These are phyloP conservation scores for Myotis lucifugus DNA, from an alignment of 2,113 vertebrate species.

Conservation along the genomic window DNA sequence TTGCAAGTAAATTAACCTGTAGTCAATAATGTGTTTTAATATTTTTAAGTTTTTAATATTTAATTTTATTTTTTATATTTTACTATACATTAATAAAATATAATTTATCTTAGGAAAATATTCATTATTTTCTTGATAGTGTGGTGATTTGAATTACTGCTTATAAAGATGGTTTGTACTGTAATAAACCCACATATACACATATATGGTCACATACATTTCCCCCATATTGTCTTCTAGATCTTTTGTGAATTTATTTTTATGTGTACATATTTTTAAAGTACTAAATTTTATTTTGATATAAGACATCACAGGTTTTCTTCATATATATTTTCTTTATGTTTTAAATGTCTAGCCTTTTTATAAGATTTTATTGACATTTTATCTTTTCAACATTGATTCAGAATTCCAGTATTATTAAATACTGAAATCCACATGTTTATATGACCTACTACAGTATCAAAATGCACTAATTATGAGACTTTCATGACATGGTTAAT, in stretches of 20 bases:
- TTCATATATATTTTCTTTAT: neutral
- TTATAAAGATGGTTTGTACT: neutral
- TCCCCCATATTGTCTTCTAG: neutral
- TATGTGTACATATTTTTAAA: slow-evolving; percentile 1
- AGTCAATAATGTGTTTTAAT: neutral
- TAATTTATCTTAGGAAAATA: neutral
- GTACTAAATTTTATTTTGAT: neutral
- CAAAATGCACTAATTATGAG: neutral
- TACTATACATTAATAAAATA: neutral
- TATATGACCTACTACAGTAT: neutral
- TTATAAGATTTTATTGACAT: neutral
- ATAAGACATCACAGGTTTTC: neutral
- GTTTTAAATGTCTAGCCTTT: neutral
- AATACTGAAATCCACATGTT: neutral
- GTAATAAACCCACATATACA: neutral
- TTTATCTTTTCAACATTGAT: neutral
- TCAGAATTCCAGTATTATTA: neutral
- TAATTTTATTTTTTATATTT: neutral
- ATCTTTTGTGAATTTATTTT: slow-evolving; percentile 5
- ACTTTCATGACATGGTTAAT: neutral
- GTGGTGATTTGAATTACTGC: neutral
- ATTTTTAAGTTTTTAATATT: neutral
- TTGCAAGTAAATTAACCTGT: neutral
- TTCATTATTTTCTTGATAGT: neutral
- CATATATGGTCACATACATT: neutral